Evolutionary conservation across 2,113 vertebrate species (phyloP), one percentile per base, ranked within the genome.

Genomic region (Polyodon spathula): DNA sequence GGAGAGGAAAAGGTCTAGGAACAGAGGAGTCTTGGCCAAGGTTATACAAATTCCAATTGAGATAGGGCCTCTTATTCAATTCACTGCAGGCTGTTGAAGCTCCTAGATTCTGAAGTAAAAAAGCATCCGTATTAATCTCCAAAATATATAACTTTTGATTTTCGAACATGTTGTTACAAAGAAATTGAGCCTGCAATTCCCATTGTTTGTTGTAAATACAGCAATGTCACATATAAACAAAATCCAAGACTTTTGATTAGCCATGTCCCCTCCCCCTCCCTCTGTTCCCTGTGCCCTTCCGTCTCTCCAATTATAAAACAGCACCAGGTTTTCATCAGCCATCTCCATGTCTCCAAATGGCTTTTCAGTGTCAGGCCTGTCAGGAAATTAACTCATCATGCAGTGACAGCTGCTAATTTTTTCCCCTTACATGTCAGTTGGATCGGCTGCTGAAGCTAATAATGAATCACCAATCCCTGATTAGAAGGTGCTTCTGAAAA

Each of bases 371-470:
- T 88, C 88, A 88, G 86, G 86, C 86, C 90, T 91, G 89, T 94
- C 93, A 94, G 93, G 92, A 97, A 97, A 97, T 95, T 90, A 95
- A 94, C 91, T 93, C 92, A 86, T 96, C 93, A 92, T 61, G 76
- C 83, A 66, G 81, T 90, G 94, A 91, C 94, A 96, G 93, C 93
- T 95, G 93, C 92, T 95, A 96, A 94, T 95, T 96, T 91, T 89
- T 89, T 80, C 88, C 86, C 88, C 89, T 90, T 88, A 84, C 89
- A 88, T 90, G 92, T 95, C 93, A 92, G 88, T 90, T 81, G 81
- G 90, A 89, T 89, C 84, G 88, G 87, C 89, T 79, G 90, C 92
- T 89, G 89, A 84, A 90, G 89, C 88, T 91, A 88, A 92, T 93
- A 89, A 93, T 90, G 89, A 93, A 91, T 89, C 90, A 89, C 89